Evolutionary conservation across 1,140 invertebrate genomes (phyloP).

Genomic region (Lucilia cuprina): DNA sequence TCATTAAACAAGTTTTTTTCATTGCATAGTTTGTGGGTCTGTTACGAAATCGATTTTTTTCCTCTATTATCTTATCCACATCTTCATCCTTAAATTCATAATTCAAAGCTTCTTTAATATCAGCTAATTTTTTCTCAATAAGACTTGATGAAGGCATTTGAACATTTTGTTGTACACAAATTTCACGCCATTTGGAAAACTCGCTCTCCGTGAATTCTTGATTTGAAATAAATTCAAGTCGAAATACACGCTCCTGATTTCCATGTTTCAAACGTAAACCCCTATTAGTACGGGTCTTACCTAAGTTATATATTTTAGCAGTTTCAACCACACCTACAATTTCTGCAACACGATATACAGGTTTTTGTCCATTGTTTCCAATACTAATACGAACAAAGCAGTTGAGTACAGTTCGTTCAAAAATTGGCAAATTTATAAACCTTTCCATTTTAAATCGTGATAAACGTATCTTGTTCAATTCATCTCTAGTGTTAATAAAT

Average conservation of each 20-base stretch:
- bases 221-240: conserved; percentile 98
- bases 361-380: conserved; percentile 79
- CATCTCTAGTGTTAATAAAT: conserved; percentile 78
- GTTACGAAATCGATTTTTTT: conserved; percentile 91
- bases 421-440: conserved; percentile 96
- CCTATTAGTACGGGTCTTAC: conserved; percentile 92
- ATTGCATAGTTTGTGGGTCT: conserved; percentile 97
- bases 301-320: conserved; percentile 90
- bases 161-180: conserved; percentile 78
- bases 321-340: conserved; percentile 95
- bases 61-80: conserved; percentile 84
- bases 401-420: conserved; percentile 85
- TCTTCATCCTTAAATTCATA: conserved; percentile 87
- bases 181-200: conserved; percentile 91
- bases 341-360: conserved; percentile 94
- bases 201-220: conserved; percentile 93
- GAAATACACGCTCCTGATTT: conserved; percentile 88
- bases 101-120: conserved; percentile 87
- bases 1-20: conserved; percentile 94
- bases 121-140: conserved; percentile 84
- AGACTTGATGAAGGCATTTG: conserved; percentile 84
- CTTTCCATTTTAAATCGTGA: conserved; percentile 93
- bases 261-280: conserved; percentile 81
- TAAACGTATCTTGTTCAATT: conserved; percentile 86
- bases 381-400: conserved; percentile 97